A percentile compares a stretch with the other conserved stretches of the same genome.
Conservation (phyloP, 2,113 vertebrate species). For the Ailuropoda melanoleuca region DNA sequence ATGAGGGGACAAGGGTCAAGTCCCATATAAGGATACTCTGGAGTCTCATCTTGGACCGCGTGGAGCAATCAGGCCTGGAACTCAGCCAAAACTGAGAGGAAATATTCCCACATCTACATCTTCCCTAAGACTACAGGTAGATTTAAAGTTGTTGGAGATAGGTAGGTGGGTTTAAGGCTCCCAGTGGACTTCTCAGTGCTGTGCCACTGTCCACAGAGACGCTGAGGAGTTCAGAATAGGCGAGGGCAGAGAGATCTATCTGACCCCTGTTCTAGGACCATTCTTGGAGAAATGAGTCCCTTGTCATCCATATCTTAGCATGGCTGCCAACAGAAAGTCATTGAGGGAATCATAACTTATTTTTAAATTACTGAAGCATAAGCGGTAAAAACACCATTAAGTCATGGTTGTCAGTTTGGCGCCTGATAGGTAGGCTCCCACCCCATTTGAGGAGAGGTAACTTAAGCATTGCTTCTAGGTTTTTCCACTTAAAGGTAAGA, state of each 20-base stretch:
- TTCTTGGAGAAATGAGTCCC: neutral
- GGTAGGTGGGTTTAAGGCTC: too few relatives aligned
- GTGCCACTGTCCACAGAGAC: accelerated
- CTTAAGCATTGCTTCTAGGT: neutral
- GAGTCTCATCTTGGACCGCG: neutral
- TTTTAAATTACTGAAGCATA: neutral
- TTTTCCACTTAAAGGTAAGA: neutral
- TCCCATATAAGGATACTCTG: neutral
- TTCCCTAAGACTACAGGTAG: neutral
- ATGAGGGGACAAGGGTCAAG: neutral
- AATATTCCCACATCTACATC: neutral
- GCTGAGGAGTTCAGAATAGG: neutral
- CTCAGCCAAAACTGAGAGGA: neutral
- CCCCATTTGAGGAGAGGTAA: neutral
- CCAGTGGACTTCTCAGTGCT: neutral
- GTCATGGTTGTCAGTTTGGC: accelerated
- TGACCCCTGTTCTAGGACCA: neutral
- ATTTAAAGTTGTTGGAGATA: neutral
- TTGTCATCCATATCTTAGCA: neutral
- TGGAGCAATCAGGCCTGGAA: neutral
- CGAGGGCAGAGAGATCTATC: neutral
- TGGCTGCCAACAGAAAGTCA: neutral
- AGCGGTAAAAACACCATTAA: neutral
- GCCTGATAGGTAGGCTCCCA: neutral
- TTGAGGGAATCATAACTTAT: neutral